A percentile compares a stretch with the other conserved stretches of the same genome.
Conservation (phyloP, 2,113 vertebrate species). For the Symphodus melops region DNA sequence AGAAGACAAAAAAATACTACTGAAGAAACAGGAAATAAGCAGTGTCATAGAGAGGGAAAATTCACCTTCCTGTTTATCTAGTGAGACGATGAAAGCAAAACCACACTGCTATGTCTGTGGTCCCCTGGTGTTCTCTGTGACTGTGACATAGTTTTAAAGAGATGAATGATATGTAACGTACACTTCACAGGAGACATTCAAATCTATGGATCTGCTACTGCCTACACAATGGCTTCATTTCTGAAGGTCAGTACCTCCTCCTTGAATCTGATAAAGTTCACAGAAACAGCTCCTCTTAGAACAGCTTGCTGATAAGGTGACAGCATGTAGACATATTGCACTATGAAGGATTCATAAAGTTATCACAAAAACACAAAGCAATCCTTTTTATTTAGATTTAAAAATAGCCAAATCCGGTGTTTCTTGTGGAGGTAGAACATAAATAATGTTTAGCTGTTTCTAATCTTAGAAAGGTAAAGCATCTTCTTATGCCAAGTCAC, state of each 20-base stretch:
- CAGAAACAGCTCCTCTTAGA: constrained; percentile 36
- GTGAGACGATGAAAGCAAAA: constrained; percentile 71
- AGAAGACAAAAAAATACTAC: constrained; percentile 80
- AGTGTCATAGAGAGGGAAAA: constrained; percentile 85
- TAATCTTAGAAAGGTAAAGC: neutral
- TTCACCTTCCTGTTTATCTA: constrained; percentile 89
- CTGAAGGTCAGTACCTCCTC: constrained; percentile 29
- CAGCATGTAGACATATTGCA: neutral
- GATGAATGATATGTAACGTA: neutral
- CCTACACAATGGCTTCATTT: constrained; percentile 25
- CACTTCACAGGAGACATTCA: constrained; percentile 29
- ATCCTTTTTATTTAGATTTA: no score
- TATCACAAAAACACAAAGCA: neutral
- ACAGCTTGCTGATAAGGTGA: constrained; percentile 5
- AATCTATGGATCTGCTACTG: constrained; percentile 34
- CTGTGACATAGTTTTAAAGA: constrained; percentile 24
- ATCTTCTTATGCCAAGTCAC: neutral
- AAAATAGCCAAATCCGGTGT: constrained; percentile 6
- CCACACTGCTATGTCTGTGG: constrained; percentile 65
- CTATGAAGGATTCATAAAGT: neutral
- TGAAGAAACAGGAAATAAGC: constrained; percentile 86
- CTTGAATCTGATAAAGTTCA: constrained; percentile 47
- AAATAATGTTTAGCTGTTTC: neutral
- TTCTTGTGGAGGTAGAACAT: neutral
- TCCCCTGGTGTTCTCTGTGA: constrained; percentile 36